Percentiles rank a stretch among this genome's conserved stretches.
These are phyloP conservation scores for Coregonus suidteri DNA, from an alignment of 2,797 vertebrate species.

Conservation along the genomic window DNA sequence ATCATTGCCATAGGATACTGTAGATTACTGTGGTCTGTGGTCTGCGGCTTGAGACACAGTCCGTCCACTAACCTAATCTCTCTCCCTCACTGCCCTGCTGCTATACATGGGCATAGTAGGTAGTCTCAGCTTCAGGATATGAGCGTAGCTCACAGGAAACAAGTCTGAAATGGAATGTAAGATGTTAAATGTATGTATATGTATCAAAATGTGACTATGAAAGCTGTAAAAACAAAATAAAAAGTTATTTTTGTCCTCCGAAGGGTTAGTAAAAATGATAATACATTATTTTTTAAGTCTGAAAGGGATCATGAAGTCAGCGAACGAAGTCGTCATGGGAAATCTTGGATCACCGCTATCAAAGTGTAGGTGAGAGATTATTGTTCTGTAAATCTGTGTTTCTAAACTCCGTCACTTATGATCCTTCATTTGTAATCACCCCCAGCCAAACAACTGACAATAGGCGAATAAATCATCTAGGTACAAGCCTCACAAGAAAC, in stretches of 20 bases:
- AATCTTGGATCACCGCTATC: neutral
- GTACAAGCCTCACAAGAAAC: neutral
- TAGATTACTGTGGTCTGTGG: neutral
- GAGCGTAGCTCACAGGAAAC: neutral
- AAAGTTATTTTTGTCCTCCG: too few species aligned
- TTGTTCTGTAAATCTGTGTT: neutral
- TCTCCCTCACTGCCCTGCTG: neutral
- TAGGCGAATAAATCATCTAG: neutral
- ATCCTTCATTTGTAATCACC: neutral
- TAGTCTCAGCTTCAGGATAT: neutral
- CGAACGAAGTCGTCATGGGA: neutral
- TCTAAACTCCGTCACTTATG: neutral
- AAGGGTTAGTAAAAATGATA: too few species aligned
- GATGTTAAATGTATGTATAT: too few species aligned
- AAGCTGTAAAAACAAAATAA: too few species aligned
- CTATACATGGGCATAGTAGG: neutral
- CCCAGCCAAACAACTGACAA: slow-evolving; percentile 1
- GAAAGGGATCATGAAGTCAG: neutral
- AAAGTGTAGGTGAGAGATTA: neutral
- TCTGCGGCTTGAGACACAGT: neutral
- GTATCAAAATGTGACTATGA: too few species aligned
- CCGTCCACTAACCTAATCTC: neutral
- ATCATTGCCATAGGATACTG: neutral
- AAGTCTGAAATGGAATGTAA: too few species aligned
- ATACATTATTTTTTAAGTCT: neutral